phyloP scores from a whole-genome alignment of 1,140 invertebrate genomes.

The Panagrolaimus sp. region DNA sequence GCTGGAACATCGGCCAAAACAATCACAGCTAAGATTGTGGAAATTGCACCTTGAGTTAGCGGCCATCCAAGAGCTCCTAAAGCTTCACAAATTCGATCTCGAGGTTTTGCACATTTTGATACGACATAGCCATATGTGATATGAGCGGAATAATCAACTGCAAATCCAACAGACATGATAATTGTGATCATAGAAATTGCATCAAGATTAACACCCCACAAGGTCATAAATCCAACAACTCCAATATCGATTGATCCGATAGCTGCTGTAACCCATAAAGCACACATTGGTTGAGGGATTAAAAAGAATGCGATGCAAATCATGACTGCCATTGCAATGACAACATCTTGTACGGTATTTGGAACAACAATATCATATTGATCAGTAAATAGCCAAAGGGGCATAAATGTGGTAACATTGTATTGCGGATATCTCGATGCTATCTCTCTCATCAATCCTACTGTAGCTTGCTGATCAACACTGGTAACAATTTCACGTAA shows the following conservation, averaged over 20 bases:
- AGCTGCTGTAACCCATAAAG: constrained; percentile 87
- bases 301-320: constrained; percentile 92
- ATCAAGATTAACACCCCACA: constrained; percentile 89
- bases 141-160: constrained; percentile 92
- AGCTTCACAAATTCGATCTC: constrained; percentile 76
- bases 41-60: constrained; percentile 74
- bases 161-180: constrained; percentile 97
- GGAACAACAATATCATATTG: constrained; percentile 58
- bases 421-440: constrained; percentile 71
- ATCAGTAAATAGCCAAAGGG: constrained; percentile 90
- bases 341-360: constrained; percentile 78
- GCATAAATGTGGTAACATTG: constrained; percentile 87
- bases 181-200: constrained; percentile 97
- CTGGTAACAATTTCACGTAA: constrained; percentile 55
- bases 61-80: constrained; percentile 82
- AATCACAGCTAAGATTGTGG: constrained; percentile 82
- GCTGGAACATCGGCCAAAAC: constrained; percentile 81
- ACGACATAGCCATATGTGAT: constrained; percentile 94
- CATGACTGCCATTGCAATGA: constrained; percentile 82
- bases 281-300: constrained; percentile 85
- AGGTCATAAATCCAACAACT: constrained; percentile 89
- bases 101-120: constrained; percentile 67
- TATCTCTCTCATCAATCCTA: constrained; percentile 61
- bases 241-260: constrained; percentile 90
- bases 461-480: constrained; percentile 53